A percentile compares a stretch with the other conserved stretches of the same genome.
phyloP scores from a whole-genome alignment of 2,888 invertebrate genomes.

The Scaeva pyrastri region DNA sequence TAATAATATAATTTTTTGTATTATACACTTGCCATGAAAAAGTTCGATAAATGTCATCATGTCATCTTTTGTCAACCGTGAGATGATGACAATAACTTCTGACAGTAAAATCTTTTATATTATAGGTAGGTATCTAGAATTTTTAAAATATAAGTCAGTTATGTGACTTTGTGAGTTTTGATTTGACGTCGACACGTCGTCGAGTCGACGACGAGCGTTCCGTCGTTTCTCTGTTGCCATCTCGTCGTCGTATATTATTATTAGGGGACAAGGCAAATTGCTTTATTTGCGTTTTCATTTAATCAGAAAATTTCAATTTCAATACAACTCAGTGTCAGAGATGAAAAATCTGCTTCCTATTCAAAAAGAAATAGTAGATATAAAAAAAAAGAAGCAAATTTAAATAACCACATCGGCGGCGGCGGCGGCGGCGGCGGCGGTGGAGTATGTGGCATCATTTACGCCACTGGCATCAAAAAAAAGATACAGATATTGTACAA shows the following conservation, averaged over 20 bases:
- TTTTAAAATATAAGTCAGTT: slow-evolving; percentile 14
- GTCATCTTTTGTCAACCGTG: slow-evolving; percentile 17
- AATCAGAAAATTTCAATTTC: slow-evolving; percentile 75
- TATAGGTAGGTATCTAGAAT: not conserved
- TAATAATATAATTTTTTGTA: not conserved
- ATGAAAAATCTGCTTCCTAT: slow-evolving; percentile 76
- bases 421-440: too few relatives aligned
- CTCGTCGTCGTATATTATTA: slow-evolving; percentile 6
- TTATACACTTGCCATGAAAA: not conserved
- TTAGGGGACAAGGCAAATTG: slow-evolving; percentile 59
- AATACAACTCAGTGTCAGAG: slow-evolving; percentile 76
- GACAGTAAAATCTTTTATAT: slow-evolving; percentile 31
- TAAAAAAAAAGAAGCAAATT: slow-evolving; percentile 32
- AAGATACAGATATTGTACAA: slow-evolving; percentile 69
- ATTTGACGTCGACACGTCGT: too few relatives aligned
- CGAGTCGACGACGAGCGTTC: too few relatives aligned
- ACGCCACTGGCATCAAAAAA: slow-evolving; percentile 69
- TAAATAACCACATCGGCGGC: slow-evolving; percentile 67
- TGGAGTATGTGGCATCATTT: slow-evolving; percentile 76
- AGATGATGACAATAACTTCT: slow-evolving; percentile 9
- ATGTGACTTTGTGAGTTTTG: not conserved
- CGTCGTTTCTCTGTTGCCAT: too few relatives aligned
- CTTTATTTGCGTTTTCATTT: slow-evolving; percentile 75
- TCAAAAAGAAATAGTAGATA: slow-evolving; percentile 54
- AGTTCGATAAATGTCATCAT: slow-evolving; percentile 4